Conservation (phyloP, 1,140 invertebrate genomes). For the Agraylea sexmaculata region DNA sequence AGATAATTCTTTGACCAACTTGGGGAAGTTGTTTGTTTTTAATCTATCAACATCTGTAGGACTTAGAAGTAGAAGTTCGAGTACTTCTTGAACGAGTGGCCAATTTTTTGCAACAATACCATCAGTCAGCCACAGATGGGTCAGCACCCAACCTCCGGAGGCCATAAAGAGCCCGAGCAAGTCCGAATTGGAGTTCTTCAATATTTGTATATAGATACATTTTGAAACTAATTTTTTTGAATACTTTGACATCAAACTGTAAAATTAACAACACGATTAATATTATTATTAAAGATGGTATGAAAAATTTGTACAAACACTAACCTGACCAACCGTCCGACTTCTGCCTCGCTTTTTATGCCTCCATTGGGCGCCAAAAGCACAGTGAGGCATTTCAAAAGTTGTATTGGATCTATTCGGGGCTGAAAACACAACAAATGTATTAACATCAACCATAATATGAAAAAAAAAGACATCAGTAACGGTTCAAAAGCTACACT, state of each 20-base stretch:
- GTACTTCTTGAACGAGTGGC: conserved; percentile 71
- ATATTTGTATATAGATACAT: conserved; percentile 89
- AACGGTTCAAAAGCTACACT: too few relatives aligned
- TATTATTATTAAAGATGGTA: neutral
- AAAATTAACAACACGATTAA: conserved; percentile 32
- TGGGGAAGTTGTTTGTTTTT: conserved; percentile 83
- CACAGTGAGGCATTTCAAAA: conserved; percentile 76
- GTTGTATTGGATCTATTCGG: conserved; percentile 77
- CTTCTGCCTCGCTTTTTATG: conserved; percentile 76
- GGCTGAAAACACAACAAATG: conserved; percentile 57
- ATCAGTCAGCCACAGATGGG: conserved; percentile 80
- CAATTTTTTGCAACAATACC: conserved; percentile 72
- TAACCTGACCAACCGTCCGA: conserved; percentile 65
- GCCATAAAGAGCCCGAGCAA: conserved; percentile 79
- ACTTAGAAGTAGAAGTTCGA: conserved; percentile 69
- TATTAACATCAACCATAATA: too few relatives aligned
- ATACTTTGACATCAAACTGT: conserved; percentile 88
- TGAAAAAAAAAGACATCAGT: too few relatives aligned
- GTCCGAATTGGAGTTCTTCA: conserved; percentile 76
- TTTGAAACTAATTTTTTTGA: conserved; percentile 92
- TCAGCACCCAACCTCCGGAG: conserved; percentile 79
- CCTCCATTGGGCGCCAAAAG: conserved; percentile 71
- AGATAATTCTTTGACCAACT: conserved; percentile 78
- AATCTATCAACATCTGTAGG: conserved; percentile 81
- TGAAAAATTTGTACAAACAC: conserved; percentile 21